Conservation (phyloP, 2,888 invertebrate genomes). For the Arctia plantaginis region DNA sequence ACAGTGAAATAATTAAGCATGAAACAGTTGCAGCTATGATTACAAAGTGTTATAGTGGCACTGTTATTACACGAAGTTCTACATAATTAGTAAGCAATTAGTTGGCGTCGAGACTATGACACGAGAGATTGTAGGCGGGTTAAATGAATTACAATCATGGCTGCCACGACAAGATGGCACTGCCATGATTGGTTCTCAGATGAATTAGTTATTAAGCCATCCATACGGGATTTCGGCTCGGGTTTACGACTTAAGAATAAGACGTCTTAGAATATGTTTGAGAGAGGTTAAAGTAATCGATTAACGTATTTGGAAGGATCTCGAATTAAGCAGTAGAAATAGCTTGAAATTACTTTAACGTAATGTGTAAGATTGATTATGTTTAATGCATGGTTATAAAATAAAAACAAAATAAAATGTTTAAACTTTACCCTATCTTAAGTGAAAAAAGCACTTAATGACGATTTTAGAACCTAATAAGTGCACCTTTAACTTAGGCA, state of each 20-base stretch:
- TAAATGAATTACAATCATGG: slow-evolving; percentile 29
- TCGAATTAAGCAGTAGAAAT: background rate
- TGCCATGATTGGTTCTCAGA: slow-evolving; percentile 21
- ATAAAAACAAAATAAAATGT: no score
- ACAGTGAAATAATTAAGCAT: background rate
- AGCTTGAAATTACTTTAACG: background rate
- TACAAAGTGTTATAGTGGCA: slow-evolving; percentile 33
- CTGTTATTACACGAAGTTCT: slow-evolving; percentile 31
- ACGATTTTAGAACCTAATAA: no score
- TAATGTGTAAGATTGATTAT: background rate
- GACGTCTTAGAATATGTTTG: background rate
- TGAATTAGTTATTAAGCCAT: slow-evolving; percentile 39
- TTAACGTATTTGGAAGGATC: background rate
- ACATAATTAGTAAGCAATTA: slow-evolving; percentile 50
- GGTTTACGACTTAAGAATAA: slow-evolving; percentile 7
- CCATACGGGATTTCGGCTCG: slow-evolving; percentile 20
- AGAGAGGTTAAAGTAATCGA: background rate
- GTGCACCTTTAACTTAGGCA: no score
- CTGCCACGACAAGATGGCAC: slow-evolving; percentile 35
- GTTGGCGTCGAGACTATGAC: slow-evolving; percentile 13
- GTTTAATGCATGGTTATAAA: no score
- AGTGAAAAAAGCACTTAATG: no score
- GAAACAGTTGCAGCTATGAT: slow-evolving; percentile 26
- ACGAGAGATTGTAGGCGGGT: slow-evolving; percentile 1
- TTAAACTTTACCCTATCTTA: no score